Conservation (phyloP, 2,797 vertebrate genomes). For the Lutjanus campechanus region DNA sequence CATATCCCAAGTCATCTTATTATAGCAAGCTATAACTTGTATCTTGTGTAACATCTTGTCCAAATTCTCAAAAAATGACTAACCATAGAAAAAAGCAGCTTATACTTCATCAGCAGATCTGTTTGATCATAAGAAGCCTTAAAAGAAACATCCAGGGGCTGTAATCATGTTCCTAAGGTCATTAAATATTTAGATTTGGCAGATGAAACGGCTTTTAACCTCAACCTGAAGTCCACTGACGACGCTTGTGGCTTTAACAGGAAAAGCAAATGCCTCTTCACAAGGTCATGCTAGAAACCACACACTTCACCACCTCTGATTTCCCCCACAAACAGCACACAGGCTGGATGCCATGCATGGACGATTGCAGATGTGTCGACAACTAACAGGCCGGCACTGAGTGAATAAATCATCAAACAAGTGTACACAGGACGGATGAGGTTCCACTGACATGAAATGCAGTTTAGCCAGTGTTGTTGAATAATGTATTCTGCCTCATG, state of each 20-base stretch:
- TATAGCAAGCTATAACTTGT: slow-evolving; percentile 5
- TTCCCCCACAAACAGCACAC: background rate
- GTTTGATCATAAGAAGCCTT: slow-evolving; percentile 28
- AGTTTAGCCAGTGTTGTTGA: slow-evolving; percentile 53
- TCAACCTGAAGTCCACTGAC: slow-evolving; percentile 22
- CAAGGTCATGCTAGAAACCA: slow-evolving; percentile 30
- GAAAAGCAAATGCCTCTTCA: slow-evolving; percentile 30
- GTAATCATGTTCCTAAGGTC: slow-evolving; percentile 17
- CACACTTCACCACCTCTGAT: slow-evolving; percentile 3
- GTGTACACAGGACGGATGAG: slow-evolving; percentile 35
- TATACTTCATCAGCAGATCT: slow-evolving; percentile 14
- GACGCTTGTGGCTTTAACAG: slow-evolving; percentile 16
- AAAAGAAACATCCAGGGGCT: background rate
- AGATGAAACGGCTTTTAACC: slow-evolving; percentile 55
- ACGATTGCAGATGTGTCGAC: slow-evolving; percentile 38
- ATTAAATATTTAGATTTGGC: slow-evolving; percentile 52
- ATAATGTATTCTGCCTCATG: slow-evolving; percentile 60
- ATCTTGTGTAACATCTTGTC: slow-evolving; percentile 13
- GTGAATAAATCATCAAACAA: slow-evolving; percentile 73
- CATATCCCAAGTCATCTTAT: slow-evolving; percentile 25
- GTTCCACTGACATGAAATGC: slow-evolving; percentile 50
- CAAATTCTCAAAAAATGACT: slow-evolving; percentile 12
- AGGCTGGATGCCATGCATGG: slow-evolving; percentile 18
- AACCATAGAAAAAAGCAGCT: background rate
- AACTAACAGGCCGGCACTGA: slow-evolving; percentile 29